phyloP scores from a whole-genome alignment of 2,888 invertebrate genomes.

The Pardosa pseudoannulata region DNA sequence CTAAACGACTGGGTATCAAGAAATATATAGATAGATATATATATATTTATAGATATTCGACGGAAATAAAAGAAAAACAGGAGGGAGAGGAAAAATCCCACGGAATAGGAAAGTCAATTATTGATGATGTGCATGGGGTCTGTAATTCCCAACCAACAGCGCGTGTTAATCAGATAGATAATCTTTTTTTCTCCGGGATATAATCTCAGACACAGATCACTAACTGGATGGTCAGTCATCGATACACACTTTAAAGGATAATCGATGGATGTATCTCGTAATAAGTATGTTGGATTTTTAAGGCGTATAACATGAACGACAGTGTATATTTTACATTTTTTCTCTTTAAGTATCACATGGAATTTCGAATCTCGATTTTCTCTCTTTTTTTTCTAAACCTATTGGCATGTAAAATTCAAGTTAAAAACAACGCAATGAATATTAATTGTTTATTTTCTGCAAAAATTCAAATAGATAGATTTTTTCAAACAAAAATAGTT shows the following conservation, averaged over 20 bases:
- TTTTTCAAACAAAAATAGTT: too few species aligned
- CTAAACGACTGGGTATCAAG: slow-evolving; percentile 53
- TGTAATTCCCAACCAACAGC: slow-evolving; percentile 6
- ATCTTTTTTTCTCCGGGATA: slow-evolving; percentile 22
- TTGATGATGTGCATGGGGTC: slow-evolving; percentile 30
- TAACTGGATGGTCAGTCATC: not conserved
- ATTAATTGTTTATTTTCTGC: too few species aligned
- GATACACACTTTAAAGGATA: not conserved
- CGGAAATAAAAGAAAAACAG: not conserved
- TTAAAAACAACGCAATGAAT: too few species aligned
- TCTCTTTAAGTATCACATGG: too few species aligned
- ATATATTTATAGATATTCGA: not conserved
- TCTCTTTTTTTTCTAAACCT: too few species aligned
- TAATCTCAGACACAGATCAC: slow-evolving; percentile 10
- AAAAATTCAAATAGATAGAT: too few species aligned
- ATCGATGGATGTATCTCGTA: too few species aligned
- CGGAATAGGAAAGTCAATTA: slow-evolving; percentile 28
- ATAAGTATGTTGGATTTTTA: too few species aligned
- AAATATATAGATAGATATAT: not conserved
- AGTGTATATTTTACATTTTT: too few species aligned
- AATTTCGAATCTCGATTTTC: too few species aligned
- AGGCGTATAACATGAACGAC: too few species aligned
- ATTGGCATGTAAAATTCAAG: too few species aligned
- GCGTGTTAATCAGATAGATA: slow-evolving; percentile 50
- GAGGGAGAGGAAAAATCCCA: not conserved